phyloP scores from a whole-genome alignment of 2,888 invertebrate genomes.

The Pyrrhia umbra region DNA sequence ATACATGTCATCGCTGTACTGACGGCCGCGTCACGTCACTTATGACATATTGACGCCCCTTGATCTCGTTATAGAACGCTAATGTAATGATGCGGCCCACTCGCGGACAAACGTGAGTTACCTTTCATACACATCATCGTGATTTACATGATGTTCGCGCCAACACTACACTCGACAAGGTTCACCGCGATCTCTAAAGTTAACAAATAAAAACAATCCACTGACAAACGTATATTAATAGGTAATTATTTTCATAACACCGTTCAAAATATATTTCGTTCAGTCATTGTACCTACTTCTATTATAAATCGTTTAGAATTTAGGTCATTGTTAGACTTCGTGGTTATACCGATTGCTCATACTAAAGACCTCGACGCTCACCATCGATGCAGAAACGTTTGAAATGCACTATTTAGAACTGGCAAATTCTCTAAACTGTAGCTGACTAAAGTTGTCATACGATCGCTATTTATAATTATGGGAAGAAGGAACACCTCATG shows the following conservation, averaged over 20 bases:
- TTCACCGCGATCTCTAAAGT: constrained; percentile 28
- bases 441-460: neutral
- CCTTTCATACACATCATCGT: constrained; percentile 47
- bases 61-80: constrained; percentile 63
- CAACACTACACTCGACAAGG: constrained; percentile 43
- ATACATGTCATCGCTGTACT: constrained; percentile 61
- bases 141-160: constrained; percentile 57
- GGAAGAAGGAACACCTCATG: neutral
- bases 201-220: constrained; percentile 27
- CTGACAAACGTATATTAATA: constrained; percentile 13
- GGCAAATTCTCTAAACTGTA: too few relatives aligned
- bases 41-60: constrained; percentile 67
- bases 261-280: constrained; percentile 9
- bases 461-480: neutral
- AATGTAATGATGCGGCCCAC: constrained; percentile 57
- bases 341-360: constrained; percentile 9
- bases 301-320: constrained; percentile 17
- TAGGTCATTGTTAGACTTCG: constrained; percentile 26
- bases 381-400: neutral
- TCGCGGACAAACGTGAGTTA: constrained; percentile 31
- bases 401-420: too few relatives aligned
- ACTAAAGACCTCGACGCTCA: constrained; percentile 25
- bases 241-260: constrained; percentile 26
- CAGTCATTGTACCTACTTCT: constrained; percentile 7
- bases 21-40: constrained; percentile 38